Base-by-base conservation (phyloP, 2,888 invertebrate genomes). In the Hirtodrosophila histrioides region DNA sequence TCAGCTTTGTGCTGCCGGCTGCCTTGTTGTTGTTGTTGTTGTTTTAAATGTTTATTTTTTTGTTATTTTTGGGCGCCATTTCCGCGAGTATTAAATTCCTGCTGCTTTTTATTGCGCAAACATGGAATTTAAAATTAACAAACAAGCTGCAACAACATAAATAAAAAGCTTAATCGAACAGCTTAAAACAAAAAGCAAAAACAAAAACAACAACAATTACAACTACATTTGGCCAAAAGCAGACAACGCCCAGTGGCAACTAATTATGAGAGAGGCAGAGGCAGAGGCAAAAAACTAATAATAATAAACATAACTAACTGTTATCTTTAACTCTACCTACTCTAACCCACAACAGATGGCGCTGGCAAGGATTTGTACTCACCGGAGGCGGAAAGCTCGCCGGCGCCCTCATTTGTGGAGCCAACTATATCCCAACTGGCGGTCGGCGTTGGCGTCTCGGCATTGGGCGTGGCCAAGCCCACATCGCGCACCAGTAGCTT, bases 401-500 rank as follows among this genome's bases (percentile, higher is more conserved):
- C 93, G 67, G 92, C 93, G 66, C 92, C 93, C 60, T 92, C 93
- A 88, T 92, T 92, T 68, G 88, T 91, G 71, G 92, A 92, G 70
- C 91, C 91, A 61, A 86, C 86, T 56, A 73, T 78, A 62, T 57
- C 81, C 49, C 76, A 83, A 51, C 50, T 83, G 67, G 56, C 69
- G 24, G 68, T 77, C 37, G 77, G 70, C 44, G 69, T 39, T 7
- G 49, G 84, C 67, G 80, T 88, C 53, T 29, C 74, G 9, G 84
- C 62, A 44, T 48, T 81, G 73, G 81, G 81, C 69, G 81, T 81
- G 68, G 78, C 66, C 48, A 95, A 95, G 92, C 95, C 94, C 88
- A 94, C 95, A 81, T 96, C 96, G 53, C 94, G 97, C 82, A 96
- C 97, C 69, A 97, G 97, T 92, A 97, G 97, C 61, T 97, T 97